phyloP scores from a whole-genome alignment of 1,140 invertebrate species.

The Rhynchophorus ferrugineus region DNA sequence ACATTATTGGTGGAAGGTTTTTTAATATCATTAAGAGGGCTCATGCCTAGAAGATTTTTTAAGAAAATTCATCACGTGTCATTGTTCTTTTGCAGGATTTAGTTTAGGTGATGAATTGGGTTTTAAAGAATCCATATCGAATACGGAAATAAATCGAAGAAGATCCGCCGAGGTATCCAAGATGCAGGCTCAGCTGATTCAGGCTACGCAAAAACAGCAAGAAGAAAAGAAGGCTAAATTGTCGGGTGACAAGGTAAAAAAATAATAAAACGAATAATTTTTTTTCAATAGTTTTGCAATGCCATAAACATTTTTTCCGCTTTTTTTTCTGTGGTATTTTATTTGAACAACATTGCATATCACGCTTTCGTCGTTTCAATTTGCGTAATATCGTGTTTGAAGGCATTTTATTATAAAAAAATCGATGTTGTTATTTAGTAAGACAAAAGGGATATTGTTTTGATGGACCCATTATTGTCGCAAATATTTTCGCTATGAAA shows the following conservation, averaged over 20 bases:
- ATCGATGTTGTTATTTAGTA: not conserved
- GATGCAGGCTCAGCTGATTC: conserved; percentile 29
- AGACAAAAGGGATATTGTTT: not conserved
- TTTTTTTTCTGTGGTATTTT: not conserved
- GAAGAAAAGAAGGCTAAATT: conserved; percentile 11
- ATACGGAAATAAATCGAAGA: conserved; percentile 58
- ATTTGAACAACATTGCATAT: not conserved
- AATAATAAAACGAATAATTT: not conserved
- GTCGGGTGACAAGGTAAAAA: conserved; percentile 4
- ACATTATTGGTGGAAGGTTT: no score
- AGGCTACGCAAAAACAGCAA: conserved; percentile 27
- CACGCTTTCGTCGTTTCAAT: not conserved
- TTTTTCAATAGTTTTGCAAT: not conserved
- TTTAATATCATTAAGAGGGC: no score
- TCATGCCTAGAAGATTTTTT: no score
- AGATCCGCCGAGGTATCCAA: conserved; percentile 49
- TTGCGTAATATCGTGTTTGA: not conserved
- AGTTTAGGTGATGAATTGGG: conserved; percentile 76
- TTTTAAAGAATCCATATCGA: conserved; percentile 69
- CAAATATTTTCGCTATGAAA: no score
- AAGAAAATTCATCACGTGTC: no score
- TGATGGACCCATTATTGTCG: not conserved
- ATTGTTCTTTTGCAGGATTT: conserved; percentile 62
- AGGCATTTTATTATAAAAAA: not conserved
- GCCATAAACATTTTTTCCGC: no score